Conservation (phyloP, 2,113 vertebrate genomes). For the Scopus umbretta region DNA sequence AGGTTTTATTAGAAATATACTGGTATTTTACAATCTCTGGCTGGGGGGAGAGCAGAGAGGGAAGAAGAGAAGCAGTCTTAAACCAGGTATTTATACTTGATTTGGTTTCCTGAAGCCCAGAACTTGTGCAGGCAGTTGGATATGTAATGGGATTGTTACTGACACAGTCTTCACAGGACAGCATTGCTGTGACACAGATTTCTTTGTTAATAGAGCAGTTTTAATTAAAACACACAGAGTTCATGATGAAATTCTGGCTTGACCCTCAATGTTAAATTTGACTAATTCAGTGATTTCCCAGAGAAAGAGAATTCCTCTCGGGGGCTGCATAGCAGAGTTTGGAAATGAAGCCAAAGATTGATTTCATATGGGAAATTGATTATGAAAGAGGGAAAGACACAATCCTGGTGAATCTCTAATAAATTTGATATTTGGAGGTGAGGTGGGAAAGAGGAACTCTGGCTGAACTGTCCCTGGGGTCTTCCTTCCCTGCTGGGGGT, state of each 20-base stretch:
- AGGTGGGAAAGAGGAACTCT: background rate
- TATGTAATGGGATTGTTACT: background rate
- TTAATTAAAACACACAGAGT: conserved; percentile 28
- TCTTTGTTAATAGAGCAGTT: background rate
- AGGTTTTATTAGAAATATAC: background rate
- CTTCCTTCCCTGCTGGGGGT: background rate
- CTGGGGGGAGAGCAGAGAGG: rapidly evolving
- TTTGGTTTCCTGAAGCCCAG: background rate
- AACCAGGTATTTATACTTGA: background rate
- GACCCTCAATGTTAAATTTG: background rate
- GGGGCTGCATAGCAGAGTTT: background rate
- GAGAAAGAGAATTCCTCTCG: background rate
- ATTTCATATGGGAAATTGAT: background rate
- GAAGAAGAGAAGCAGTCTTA: background rate
- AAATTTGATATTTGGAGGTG: background rate
- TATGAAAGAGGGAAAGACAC: background rate
- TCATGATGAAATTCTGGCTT: background rate
- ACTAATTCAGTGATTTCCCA: background rate
- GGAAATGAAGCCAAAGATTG: background rate
- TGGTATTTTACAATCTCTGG: background rate
- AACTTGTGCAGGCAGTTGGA: background rate
- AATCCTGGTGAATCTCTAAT: background rate
- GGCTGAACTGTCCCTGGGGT: background rate
- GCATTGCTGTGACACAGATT: background rate
- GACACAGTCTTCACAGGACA: background rate